Base-by-base conservation (phyloP, 2,888 invertebrate genomes). In the Drosophila setosimentum region DNA sequence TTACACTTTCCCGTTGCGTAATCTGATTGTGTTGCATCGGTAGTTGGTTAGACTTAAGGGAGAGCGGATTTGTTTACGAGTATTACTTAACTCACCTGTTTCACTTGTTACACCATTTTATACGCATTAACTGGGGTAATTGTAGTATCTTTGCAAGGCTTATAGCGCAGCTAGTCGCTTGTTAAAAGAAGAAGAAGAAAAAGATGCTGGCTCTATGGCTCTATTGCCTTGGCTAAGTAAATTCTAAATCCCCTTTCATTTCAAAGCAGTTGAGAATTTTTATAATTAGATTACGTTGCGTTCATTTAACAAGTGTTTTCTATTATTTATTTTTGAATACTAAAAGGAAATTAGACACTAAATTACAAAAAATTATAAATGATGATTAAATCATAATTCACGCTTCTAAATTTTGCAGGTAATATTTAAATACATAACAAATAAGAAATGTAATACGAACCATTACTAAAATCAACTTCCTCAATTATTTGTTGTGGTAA, bases 101-200 rank as follows among this genome's bases (percentile, higher is more conserved):
- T 67, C 71, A 69, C 72, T 88, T 85, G 82, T 82, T 82, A 82
- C 75, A 69, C 66, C 68, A 73, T 80, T 86, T 88, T 63, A 80
- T 86, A 53, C 72, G 80, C 71, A 82, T 85, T 85, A 85, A 71
- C 73, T 73, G 80, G 80, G 75, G 73, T 82, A 90, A 90, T 85
- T 90, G 75, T 64, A 73, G 66, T 63, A 68, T 90, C 90, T 90
- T 88, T 80, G 49, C 42, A 50, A 35, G 69, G 73, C 75, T 90
- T 89, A 85, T 57, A 59, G 55, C 42, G 57, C 48, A 64, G 50
- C 76, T 40, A 53, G 72, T 29, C 29, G 21, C 75, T 73, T 42
- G 49, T 68, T 54, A 58, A 35, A 45, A 45, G 24, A 11, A 18
- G 48, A 64, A 27, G 8, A 32, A 59, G 67, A 54, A n/a, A 51